Evolutionary conservation across 2,797 vertebrate genomes (phyloP), one percentile per base, ranked within the genome.

Genomic region (Anabas testudineus): DNA sequence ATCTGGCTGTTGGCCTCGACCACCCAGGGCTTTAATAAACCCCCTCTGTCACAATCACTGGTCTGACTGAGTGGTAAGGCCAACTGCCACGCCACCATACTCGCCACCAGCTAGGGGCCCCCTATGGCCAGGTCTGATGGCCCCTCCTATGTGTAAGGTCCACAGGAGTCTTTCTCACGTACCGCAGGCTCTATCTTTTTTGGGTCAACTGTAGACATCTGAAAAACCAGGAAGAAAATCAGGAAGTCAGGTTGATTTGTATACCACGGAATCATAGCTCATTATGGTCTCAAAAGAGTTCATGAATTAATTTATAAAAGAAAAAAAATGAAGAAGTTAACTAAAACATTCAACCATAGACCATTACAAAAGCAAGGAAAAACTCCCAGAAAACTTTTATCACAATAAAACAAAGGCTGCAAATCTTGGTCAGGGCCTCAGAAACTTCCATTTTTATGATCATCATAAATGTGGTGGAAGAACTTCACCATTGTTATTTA

Each of bases 31-130:
- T 92, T 91, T 91, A 91, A 90, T 92, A 92, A 93, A 81, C 85
- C 85, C 71, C 78, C 80, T 91, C 88, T 94, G 94, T 95, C 94
- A 94, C 94, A 95, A 95, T 93, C 91, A 84, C 72, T 82, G 83
- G 78, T 87, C 83, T 89, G 86, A 78, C 82, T 85, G 81, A 87
- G 74, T 63, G 80, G 71, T 79, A 86, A 87, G 86, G 84, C 88
- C 87, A 94, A 95, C 94, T 83, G 93, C 86, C 90, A 51, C 57
- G 78, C 53, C 67, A 61, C 53, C 46, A 65, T 67, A 82, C 85
- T 86, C 82, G 75, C 76, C 83, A 82, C 78, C 57, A 71, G 58
- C 56, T 4, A 46, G 51, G 70, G 75, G 78, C 74, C 84, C 61
- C 61, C 46, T 60, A 16, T 66, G 72, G 71, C 58, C 78, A 74